Evolutionary conservation across 2,113 vertebrate species (phyloP).

Genomic region (Prunella fulvescens): DNA sequence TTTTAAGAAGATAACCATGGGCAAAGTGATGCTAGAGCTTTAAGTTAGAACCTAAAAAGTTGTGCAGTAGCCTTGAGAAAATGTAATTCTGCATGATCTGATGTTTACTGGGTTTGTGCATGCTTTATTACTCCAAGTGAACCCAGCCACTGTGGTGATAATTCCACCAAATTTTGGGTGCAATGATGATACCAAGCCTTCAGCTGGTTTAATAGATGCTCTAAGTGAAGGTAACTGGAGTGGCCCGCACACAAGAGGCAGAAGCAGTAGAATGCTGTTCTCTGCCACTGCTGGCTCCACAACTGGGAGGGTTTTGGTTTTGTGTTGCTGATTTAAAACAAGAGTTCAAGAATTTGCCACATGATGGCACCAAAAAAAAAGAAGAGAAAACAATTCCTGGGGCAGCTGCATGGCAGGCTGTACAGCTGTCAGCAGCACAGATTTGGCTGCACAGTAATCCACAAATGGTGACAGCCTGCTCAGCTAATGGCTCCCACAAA

Average conservation of each 20-base stretch:
- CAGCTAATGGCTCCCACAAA: not conserved
- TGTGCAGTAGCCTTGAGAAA: not conserved
- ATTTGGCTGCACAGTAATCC: not conserved
- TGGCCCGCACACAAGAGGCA: not conserved
- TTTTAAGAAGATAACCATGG: not conserved
- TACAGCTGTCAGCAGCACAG: not conserved
- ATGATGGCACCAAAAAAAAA: not conserved
- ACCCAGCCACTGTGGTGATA: not conserved
- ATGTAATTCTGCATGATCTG: not conserved
- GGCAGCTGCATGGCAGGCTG: not conserved
- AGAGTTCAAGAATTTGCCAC: not conserved
- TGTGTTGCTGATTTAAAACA: not conserved
- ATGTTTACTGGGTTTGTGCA: not conserved
- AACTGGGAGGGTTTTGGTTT: not conserved
- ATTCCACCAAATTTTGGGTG: not conserved
- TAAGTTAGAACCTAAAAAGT: not conserved
- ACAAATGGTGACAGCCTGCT: rapidly evolving
- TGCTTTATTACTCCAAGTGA: not conserved
- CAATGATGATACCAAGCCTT: rapidly evolving
- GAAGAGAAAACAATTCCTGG: not conserved
- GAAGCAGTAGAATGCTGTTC: not conserved
- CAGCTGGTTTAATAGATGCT: rapidly evolving
- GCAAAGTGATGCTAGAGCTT: not conserved
- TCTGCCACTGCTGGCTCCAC: not conserved
- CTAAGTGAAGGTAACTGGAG: not conserved